These are phyloP conservation scores for Chloroclysta siterata DNA, from an alignment of 2,888 invertebrate species.

Conservation along the genomic window DNA sequence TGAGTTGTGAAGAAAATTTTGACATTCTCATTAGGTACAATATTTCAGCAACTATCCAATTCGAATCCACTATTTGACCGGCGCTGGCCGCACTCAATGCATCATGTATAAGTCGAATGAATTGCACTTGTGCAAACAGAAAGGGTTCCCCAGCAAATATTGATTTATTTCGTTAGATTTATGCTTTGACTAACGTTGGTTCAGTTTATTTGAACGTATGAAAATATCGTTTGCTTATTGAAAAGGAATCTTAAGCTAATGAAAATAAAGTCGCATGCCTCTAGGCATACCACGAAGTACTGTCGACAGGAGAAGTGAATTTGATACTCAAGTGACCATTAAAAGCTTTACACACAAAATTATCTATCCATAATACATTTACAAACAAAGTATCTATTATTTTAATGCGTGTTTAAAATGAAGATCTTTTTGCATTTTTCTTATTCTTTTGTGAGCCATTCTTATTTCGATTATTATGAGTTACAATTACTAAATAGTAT, in stretches of 20 bases:
- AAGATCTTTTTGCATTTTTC: no score
- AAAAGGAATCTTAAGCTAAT: not conserved
- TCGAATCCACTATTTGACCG: conserved; percentile 36
- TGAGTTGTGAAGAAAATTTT: no score
- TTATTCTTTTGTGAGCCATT: no score
- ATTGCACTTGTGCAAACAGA: conserved; percentile 66
- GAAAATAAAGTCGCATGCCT: not conserved
- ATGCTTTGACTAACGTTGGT: conserved; percentile 35
- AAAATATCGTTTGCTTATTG: no score
- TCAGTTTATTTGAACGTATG: conserved; percentile 31
- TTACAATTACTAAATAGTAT: no score
- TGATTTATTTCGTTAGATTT: conserved; percentile 64
- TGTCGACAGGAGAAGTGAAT: not conserved
- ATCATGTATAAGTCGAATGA: conserved; percentile 59
- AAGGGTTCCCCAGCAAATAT: conserved; percentile 73
- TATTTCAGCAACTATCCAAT: conserved; percentile 17
- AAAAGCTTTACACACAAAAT: conserved; percentile 5
- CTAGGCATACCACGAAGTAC: not conserved
- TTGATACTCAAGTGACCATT: conserved; percentile 1
- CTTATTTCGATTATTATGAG: no score
- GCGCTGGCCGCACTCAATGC: conserved; percentile 48
- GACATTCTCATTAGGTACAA: no score
- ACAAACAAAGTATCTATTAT: conserved; percentile 2
- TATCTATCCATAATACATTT: not conserved
- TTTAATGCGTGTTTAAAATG: not conserved